Conservation (phyloP, 2,113 vertebrate genomes). For the Zapornia atra region DNA sequence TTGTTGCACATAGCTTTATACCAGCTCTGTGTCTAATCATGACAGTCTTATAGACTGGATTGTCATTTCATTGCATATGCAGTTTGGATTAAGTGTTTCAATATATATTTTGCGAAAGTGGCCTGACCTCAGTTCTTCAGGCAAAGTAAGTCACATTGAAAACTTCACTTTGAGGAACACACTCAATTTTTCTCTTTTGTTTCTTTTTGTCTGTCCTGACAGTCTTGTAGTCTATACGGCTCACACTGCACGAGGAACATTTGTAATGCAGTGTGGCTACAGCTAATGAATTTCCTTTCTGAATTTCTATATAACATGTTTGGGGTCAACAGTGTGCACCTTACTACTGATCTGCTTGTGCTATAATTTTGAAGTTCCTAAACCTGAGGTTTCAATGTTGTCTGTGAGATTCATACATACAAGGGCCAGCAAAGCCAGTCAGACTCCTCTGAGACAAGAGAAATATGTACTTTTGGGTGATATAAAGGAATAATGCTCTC, state of each 20-base stretch:
- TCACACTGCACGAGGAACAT: not conserved
- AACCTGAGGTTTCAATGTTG: not conserved
- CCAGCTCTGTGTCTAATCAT: not conserved
- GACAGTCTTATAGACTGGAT: not conserved
- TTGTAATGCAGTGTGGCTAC: not conserved
- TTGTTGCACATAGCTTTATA: not conserved
- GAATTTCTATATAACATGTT: not conserved
- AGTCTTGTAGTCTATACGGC: not conserved
- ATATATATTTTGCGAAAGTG: not conserved
- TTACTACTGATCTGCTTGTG: not conserved
- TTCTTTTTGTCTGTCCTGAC: not conserved
- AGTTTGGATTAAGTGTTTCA: not conserved
- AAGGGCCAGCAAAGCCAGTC: not conserved
- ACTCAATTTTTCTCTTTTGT: not conserved
- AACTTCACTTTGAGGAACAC: not conserved
- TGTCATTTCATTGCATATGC: not conserved
- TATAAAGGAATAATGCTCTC: not conserved
- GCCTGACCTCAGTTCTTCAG: not conserved
- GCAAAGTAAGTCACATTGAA: not conserved
- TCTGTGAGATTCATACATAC: not conserved
- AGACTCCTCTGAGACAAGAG: not conserved
- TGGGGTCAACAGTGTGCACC: not conserved
- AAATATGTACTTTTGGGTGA: not conserved
- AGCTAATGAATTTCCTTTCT: not conserved
- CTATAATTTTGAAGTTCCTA: not conserved